These are phyloP conservation scores for Litoditis marina DNA, from an alignment of 2,888 invertebrate species.

Conservation along the genomic window DNA sequence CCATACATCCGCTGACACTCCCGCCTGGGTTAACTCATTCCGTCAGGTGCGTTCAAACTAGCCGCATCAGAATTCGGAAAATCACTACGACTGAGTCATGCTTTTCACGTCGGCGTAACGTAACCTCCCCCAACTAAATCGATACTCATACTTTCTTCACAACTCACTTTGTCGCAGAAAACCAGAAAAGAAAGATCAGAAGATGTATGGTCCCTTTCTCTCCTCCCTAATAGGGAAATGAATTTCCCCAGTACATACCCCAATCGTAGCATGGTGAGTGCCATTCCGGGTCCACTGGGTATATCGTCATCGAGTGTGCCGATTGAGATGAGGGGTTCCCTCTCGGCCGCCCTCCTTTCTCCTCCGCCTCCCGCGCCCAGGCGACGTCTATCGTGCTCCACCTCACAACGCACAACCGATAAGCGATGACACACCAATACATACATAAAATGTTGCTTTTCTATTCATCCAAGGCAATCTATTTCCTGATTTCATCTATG, in stretches of 20 bases:
- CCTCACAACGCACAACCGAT: slow-evolving; percentile 23
- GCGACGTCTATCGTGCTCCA: slow-evolving; percentile 46
- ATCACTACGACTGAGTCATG: too few species aligned
- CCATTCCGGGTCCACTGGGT: slow-evolving; percentile 13
- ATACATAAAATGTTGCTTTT: too few species aligned
- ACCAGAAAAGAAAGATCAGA: not conserved
- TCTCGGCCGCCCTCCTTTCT: slow-evolving; percentile 16
- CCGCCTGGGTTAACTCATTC: too few species aligned
- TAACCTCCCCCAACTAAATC: too few species aligned
- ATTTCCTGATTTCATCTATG: too few species aligned
- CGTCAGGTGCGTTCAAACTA: too few species aligned
- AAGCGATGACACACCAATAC: not conserved
- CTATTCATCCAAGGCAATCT: too few species aligned
- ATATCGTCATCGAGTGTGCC: slow-evolving; percentile 26
- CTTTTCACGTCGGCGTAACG: too few species aligned
- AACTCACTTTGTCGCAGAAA: not conserved
- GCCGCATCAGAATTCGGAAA: too few species aligned
- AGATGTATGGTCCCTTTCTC: too few species aligned
- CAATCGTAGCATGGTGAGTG: slow-evolving; percentile 21
- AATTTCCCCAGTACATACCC: slow-evolving; percentile 19
- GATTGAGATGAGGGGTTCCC: slow-evolving; percentile 29
- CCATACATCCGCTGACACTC: too few species aligned
- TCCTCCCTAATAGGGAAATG: too few species aligned
- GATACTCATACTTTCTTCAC: not conserved
- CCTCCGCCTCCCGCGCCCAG: slow-evolving; percentile 18